Base-by-base conservation (phyloP, 2,113 vertebrate species). In the Opisthocomus hoazin region DNA sequence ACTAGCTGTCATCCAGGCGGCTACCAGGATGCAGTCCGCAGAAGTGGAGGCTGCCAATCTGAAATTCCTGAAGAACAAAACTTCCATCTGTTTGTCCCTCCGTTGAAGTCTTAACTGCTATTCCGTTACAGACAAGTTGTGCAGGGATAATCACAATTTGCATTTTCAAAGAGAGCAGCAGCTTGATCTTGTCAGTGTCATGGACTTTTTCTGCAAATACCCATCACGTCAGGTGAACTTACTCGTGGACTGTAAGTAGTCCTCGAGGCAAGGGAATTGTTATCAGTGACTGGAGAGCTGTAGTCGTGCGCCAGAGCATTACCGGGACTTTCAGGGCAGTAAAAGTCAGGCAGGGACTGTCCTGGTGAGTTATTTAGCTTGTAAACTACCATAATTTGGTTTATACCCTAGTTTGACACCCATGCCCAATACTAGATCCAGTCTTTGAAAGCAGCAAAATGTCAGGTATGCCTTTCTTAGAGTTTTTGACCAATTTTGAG, bases 181-280 rank as follows among this genome's bases (percentile, higher is more conserved):
- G 17, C 11, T 84, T 58, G 8, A 45, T 46, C 30, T 46, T 76
- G 9, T 30, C n/a, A 3, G 18, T 70, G 11, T n/a, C 0, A 0
- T 12, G 16, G 50, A 9, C 32, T 41, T 69, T 82, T 91, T 50
- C 63, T 77, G 58, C 70, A 90, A 46, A 39, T 32, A 41, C 14
- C 9, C 5, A 1, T 30, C 46, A 21, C 11, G 21, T 43, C 15
- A 48, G 34, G 9, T 84, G 32, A 56, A 43, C 21, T 60, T 77
- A 41, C 30, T 46, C 1, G 0, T 9, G 29, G 41, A 27, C 22
- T 84, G 5, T 10, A 48, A 32, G n/a, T 6, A 36, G 30, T 29
- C 19, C 84, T 66, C 37, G n/a, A 51, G 50, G 45, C 34, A 71
- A 80, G 6, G 7, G 11, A 54, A 23, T 60, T 41, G 20, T 32